Evolutionary conservation across 92 coral and sea anemone genomes (phyloP).

Genomic region (Epizoanthus scotinus): DNA sequence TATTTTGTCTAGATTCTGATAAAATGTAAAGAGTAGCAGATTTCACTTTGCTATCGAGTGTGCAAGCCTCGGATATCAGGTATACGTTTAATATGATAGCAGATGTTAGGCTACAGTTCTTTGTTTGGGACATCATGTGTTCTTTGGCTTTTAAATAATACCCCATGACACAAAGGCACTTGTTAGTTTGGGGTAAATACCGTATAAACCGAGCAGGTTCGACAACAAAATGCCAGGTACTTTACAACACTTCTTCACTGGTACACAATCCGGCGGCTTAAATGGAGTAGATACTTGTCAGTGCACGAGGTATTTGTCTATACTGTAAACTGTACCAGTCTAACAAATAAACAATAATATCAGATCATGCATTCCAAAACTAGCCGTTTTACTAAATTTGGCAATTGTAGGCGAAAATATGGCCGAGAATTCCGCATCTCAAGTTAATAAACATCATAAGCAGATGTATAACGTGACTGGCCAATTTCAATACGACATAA

Average conservation of each 20-base stretch:
- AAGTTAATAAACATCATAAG: too few relatives aligned
- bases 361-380: neutral
- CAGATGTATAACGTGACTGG: too few relatives aligned
- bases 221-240: neutral
- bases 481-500: too few relatives aligned
- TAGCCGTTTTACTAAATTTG: too few relatives aligned
- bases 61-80: neutral
- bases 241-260: neutral
- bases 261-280: neutral
- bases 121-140: conserved; percentile 2
- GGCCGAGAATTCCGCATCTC: too few relatives aligned
- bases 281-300: neutral
- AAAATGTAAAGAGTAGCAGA: too few relatives aligned
- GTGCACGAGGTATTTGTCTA: too few relatives aligned
- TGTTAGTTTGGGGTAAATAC: conserved; percentile 7
- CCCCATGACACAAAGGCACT: conserved; percentile 16
- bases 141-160: conserved; percentile 6
- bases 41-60: neutral
- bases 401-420: too few relatives aligned
- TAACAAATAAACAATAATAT: neutral
- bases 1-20: too few relatives aligned
- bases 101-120: neutral
- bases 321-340: too few relatives aligned
- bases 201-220: conserved; percentile 1
- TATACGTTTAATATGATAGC: too few relatives aligned